A percentile compares a stretch with the other conserved stretches of the same genome.
phyloP scores from a whole-genome alignment of 2,113 vertebrate genomes.

The Urocynchramus pylzowi region DNA sequence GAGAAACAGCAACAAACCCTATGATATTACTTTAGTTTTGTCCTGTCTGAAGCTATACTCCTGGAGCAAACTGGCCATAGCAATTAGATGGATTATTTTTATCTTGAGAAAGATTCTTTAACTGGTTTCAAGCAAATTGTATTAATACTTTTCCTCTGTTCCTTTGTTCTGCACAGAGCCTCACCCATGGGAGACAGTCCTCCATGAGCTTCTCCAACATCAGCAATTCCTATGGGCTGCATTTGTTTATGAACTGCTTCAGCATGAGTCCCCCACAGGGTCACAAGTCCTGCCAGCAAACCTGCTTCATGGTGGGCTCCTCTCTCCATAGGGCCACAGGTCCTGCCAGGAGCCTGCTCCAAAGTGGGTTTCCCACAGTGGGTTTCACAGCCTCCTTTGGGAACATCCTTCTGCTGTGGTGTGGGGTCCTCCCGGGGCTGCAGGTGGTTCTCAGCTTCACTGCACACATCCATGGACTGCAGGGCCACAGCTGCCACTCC shows the following conservation, averaged over 20 bases:
- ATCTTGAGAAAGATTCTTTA: not conserved
- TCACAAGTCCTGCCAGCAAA: not conserved
- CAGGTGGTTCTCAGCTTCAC: not conserved
- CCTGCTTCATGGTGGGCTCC: not conserved
- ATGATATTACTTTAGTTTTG: not conserved
- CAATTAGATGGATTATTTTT: not conserved
- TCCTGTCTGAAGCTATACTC: not conserved
- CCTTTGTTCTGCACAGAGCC: not conserved
- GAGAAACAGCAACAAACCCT: not conserved
- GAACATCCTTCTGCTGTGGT: not conserved
- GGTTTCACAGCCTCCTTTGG: not conserved
- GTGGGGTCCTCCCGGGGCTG: not conserved
- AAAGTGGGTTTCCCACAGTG: not conserved
- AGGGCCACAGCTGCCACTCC: not conserved
- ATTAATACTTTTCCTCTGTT: not conserved
- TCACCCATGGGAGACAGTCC: fast-evolving
- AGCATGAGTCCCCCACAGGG: fast-evolving
- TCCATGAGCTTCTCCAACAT: not conserved
- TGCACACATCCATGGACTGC: fast-evolving
- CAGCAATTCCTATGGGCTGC: not conserved
- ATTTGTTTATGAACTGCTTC: not conserved
- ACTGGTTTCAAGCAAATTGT: not conserved
- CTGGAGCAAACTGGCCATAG: not conserved
- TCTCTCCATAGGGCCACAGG: not conserved
- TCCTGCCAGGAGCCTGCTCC: not conserved